These are phyloP conservation scores for Manis javanica DNA, from an alignment of 2,797 vertebrate species.

Conservation along the genomic window DNA sequence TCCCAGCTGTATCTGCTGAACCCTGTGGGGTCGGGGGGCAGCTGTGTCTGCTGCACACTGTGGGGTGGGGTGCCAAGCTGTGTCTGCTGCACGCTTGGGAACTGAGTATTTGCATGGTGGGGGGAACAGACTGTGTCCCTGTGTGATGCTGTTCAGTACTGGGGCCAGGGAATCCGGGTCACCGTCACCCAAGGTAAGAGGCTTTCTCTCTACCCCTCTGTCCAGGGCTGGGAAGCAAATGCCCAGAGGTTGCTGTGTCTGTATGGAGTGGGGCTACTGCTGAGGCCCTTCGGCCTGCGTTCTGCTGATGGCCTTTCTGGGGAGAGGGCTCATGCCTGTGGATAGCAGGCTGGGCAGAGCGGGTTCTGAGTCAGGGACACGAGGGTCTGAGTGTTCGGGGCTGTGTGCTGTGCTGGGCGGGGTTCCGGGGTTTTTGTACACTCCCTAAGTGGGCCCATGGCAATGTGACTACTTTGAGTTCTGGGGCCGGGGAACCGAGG, in stretches of 20 bases:
- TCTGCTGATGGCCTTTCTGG: not conserved
- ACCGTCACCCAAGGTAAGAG: slow-evolving; percentile 84
- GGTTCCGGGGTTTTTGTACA: slow-evolving; percentile 63
- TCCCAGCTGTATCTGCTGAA: too few relatives aligned
- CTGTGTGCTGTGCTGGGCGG: fast-evolving
- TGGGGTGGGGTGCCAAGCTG: too few relatives aligned
- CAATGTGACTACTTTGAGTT: not conserved
- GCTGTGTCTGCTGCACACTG: too few relatives aligned
- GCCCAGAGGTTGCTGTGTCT: not conserved
- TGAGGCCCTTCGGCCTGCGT: fast-evolving
- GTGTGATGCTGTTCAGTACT: not conserved
- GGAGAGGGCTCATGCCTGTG: too few relatives aligned
- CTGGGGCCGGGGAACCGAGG: slow-evolving; percentile 84
- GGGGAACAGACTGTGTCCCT: not conserved
- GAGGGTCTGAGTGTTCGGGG: not conserved
- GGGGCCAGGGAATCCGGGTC: slow-evolving; percentile 81
- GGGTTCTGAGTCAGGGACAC: fast-evolving
- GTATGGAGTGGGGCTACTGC: not conserved
- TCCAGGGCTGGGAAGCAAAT: too few relatives aligned
- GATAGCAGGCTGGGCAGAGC: not conserved
- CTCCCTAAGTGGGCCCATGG: fast-evolving
- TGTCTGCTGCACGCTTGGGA: not conserved
- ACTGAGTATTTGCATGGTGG: not conserved
- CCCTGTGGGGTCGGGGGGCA: too few relatives aligned
- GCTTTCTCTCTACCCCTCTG: not conserved